phyloP scores from a whole-genome alignment of 2,888 invertebrate species.

The Homarus gammarus region DNA sequence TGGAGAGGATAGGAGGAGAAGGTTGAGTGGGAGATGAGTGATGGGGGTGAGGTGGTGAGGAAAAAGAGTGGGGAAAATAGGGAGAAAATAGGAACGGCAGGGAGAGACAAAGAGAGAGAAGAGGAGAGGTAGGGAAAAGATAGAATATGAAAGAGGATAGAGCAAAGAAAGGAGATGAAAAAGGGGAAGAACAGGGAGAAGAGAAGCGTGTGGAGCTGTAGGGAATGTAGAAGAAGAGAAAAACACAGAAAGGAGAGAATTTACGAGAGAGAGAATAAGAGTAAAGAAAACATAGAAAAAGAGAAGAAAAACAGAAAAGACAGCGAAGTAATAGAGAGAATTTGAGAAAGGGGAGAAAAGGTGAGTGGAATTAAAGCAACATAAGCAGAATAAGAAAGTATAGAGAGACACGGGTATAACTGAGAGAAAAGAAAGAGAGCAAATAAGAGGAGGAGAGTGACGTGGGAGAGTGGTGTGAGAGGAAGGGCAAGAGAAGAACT shows the following conservation, averaged over 20 bases:
- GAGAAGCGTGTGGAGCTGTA: background rate
- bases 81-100: background rate
- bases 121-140: background rate
- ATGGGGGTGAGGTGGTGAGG: background rate
- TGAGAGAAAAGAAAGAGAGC: background rate
- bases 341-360: background rate
- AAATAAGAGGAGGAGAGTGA: background rate
- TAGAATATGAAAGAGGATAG: no score
- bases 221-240: background rate
- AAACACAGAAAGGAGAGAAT: background rate
- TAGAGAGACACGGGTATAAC: no score
- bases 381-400: no score
- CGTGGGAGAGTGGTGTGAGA: background rate
- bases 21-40: no score
- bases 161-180: background rate
- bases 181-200: background rate
- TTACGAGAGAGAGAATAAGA: background rate
- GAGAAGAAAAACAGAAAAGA: background rate
- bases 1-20: no score
- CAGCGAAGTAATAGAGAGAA: background rate
- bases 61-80: background rate
- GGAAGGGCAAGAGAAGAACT: background rate
- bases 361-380: conserved; percentile 10
- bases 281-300: background rate
- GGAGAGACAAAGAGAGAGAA: background rate